These are phyloP conservation scores for Drosophila melanogaster DNA, from an alignment of 1,140 invertebrate genomes.

Conservation along the genomic window Release_6_plus_ISO1_MT NT_037436.4:21904001-21904500, in stretches of 20 bases:
- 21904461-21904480: constrained; percentile 22
- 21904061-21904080: too few species aligned
- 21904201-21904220: constrained; percentile 13
- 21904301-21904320: constrained; percentile 43
- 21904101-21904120: neutral
- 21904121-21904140: neutral
- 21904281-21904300: constrained; percentile 62
- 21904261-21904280: constrained; percentile 28
- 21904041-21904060: too few species aligned
- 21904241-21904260: constrained; percentile 47
- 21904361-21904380: constrained; percentile 69
- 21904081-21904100: neutral
- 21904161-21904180: neutral
- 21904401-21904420: constrained; percentile 36
- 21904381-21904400: constrained; percentile 46
- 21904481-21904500: constrained; percentile 62
- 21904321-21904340: constrained; percentile 70
- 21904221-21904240: constrained; percentile 32
- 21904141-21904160: neutral
- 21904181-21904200: neutral
- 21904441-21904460: constrained; percentile 5
- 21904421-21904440: constrained; percentile 64
- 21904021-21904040: neutral
- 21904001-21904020: neutral
- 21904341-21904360: constrained; percentile 62